Evolutionary conservation across 1,140 invertebrate species (phyloP).

Genomic region (Acyrthosiphon pisum): DNA sequence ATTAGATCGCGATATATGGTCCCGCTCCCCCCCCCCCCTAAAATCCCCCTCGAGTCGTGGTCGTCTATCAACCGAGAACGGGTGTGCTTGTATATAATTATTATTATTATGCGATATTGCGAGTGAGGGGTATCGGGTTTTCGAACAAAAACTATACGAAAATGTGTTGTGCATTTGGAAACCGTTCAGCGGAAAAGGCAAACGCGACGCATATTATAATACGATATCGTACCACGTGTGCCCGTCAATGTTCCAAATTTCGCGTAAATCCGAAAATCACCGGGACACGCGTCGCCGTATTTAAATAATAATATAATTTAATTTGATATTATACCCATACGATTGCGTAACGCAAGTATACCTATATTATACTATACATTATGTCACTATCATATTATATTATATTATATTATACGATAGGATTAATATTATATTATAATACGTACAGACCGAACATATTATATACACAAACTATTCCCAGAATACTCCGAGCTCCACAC

Average conservation of each 20-base stretch:
- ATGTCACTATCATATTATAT: too few relatives aligned
- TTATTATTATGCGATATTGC: not conserved
- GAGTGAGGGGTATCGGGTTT: not conserved
- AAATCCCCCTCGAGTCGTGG: not conserved
- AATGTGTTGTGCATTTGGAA: slow-evolving; percentile 14
- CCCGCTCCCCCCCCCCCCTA: too few relatives aligned
- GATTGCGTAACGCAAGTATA: not conserved
- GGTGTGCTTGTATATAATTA: not conserved
- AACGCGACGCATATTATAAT: not conserved
- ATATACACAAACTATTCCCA: not conserved
- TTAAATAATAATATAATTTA: not conserved
- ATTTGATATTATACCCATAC: too few relatives aligned
- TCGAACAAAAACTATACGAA: not conserved
- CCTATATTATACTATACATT: too few relatives aligned
- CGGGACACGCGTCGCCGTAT: not conserved
- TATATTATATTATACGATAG: too few relatives aligned
- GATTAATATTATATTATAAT: not conserved
- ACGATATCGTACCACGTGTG: not conserved
- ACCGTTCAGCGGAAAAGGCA: not conserved
- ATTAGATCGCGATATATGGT: slow-evolving; percentile 29
- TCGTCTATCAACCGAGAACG: slow-evolving; percentile 1
- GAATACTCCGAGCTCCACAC: not conserved
- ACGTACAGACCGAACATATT: not conserved
- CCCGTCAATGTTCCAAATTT: not conserved
- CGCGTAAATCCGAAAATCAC: not conserved